Evolutionary conservation across 2,797 vertebrate species (phyloP).

Genomic region (Hylomyscus alleni): DNA sequence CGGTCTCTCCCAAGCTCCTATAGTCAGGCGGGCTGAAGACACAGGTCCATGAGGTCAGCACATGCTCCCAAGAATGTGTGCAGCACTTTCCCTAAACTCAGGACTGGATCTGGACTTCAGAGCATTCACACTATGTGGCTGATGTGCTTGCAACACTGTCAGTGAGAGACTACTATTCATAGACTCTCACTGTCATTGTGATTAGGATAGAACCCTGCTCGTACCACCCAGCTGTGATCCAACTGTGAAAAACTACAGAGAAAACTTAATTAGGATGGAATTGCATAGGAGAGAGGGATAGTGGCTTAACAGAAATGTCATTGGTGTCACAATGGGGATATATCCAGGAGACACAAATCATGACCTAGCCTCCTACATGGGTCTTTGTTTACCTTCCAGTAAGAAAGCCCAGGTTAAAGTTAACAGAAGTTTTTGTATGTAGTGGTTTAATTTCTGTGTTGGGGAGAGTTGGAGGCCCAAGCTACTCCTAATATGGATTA

Average conservation of each 20-base stretch:
- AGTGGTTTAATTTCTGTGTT: accelerated
- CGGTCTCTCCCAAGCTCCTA: not conserved
- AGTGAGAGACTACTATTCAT: not conserved
- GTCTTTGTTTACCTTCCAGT: not conserved
- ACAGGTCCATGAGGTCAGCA: not conserved
- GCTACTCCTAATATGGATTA: not conserved
- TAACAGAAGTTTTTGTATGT: not conserved
- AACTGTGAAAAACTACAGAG: not conserved
- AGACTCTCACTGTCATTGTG: not conserved
- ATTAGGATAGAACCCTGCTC: constrained; percentile 3
- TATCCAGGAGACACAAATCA: not conserved
- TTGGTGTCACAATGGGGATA: not conserved
- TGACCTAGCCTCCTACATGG: accelerated
- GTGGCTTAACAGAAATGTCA: not conserved
- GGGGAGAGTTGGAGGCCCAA: not conserved
- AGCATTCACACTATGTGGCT: not conserved
- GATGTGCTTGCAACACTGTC: constrained; percentile 37
- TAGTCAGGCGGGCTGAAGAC: not conserved
- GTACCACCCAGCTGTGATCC: not conserved
- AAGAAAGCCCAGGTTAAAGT: not conserved
- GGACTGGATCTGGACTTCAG: not conserved
- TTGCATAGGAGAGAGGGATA: not conserved
- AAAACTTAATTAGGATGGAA: not conserved
- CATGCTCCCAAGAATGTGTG: not conserved
- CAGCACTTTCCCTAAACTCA: not conserved